Conservation (phyloP, 2,888 invertebrate species). For the Troides helena region DNA sequence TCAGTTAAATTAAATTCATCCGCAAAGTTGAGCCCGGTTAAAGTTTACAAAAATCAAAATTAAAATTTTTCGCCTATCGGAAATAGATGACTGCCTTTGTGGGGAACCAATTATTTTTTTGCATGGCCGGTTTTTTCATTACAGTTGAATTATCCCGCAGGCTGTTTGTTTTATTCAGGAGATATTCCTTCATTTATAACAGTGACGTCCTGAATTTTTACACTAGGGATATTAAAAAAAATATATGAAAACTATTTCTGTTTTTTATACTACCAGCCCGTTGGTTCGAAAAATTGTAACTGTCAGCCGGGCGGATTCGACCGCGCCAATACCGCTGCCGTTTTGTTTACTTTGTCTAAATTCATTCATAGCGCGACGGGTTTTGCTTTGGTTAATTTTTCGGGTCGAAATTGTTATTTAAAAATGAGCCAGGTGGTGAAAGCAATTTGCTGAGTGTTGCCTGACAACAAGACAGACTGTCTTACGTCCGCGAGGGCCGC, state of each 20-base stretch:
- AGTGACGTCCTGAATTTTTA: conserved; percentile 33
- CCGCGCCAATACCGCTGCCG: conserved; percentile 23
- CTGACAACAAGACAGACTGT: conserved; percentile 29
- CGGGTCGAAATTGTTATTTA: conserved; percentile 12
- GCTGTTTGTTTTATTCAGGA: conserved; percentile 55
- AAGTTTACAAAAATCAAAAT: conserved; percentile 39
- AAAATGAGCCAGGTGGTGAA: conserved; percentile 28
- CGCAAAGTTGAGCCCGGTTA: conserved; percentile 22
- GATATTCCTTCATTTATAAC: conserved; percentile 43
- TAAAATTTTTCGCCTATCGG: conserved; percentile 55
- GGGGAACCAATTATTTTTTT: conserved; percentile 72
- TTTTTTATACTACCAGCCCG: conserved; percentile 30
- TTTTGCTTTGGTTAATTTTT: conserved; percentile 18
- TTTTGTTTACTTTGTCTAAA: conserved; percentile 28
- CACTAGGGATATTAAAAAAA: conserved; percentile 19
- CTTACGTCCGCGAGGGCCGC: conserved; percentile 24
- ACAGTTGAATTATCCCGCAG: conserved; percentile 60
- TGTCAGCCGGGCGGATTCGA: conserved; percentile 32
- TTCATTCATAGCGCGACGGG: conserved; percentile 6
- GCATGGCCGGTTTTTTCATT: conserved; percentile 64
- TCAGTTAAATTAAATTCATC: conserved; percentile 22
- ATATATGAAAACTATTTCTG: conserved; percentile 28
- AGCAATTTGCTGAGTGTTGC: conserved; percentile 26
- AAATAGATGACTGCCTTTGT: conserved; percentile 60
- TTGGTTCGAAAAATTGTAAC: conserved; percentile 34